Conservation (phyloP, 1,140 invertebrate genomes). For the Cardiocondyla obscurior region DNA sequence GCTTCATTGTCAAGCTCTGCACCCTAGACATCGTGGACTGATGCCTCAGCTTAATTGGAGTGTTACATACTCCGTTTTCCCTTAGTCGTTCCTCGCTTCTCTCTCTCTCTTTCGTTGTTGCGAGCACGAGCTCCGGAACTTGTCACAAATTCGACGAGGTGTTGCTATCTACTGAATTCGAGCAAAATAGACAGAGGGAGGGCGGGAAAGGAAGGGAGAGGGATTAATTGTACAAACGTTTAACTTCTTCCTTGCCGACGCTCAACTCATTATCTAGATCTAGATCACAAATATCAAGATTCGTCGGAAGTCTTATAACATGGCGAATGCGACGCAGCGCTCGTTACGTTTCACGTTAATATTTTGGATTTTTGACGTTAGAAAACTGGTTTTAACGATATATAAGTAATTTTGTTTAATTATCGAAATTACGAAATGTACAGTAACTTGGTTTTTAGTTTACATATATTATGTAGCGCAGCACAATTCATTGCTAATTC, state of each 20-base stretch:
- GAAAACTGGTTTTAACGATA: background rate
- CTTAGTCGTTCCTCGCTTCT: conserved; percentile 39
- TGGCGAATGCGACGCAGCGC: background rate
- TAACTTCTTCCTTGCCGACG: conserved; percentile 10
- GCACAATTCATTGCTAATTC: background rate
- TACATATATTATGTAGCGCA: background rate
- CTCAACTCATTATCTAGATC: conserved; percentile 26
- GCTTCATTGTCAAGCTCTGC: conserved; percentile 71
- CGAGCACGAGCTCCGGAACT: conserved; percentile 59
- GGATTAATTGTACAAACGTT: conserved; percentile 50
- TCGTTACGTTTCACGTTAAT: background rate
- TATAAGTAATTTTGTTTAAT: conserved; percentile 6
- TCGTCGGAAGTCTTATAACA: background rate
- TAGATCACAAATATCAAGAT: background rate
- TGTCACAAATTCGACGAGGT: conserved; percentile 67
- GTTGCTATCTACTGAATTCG: conserved; percentile 41
- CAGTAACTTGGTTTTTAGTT: background rate
- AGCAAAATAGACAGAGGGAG: background rate
- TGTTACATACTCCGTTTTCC: conserved; percentile 74
- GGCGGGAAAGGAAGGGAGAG: background rate
- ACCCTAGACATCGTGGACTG: conserved; percentile 71
- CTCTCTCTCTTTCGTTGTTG: conserved; percentile 51
- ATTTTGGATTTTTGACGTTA: background rate
- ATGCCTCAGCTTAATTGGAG: conserved; percentile 77
- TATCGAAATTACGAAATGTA: background rate